phyloP scores from a whole-genome alignment of 2,113 vertebrate species.

The Dipodomys spectabilis region DNA sequence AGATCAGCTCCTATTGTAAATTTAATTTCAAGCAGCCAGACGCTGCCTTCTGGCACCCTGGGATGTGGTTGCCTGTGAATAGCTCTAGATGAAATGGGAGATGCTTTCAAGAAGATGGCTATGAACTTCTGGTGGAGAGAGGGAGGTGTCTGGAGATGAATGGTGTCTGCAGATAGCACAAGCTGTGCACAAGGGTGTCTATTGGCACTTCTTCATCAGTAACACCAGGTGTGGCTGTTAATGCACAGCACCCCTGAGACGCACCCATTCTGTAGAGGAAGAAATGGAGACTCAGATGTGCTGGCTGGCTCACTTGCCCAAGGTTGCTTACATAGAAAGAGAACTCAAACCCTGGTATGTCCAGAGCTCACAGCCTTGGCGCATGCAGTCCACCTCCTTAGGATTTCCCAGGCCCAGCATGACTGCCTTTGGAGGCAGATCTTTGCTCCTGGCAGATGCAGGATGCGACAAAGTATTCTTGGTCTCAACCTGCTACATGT shows the following conservation, averaged over 20 bases:
- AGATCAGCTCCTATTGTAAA: slow-evolving; percentile 80
- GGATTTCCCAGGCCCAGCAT: background rate
- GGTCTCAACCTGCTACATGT: background rate
- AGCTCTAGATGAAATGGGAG: slow-evolving; percentile 79
- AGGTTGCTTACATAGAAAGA: background rate
- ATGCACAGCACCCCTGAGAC: background rate
- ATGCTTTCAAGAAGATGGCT: slow-evolving; percentile 76
- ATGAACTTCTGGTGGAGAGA: slow-evolving; percentile 72
- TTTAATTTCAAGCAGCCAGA: slow-evolving; percentile 82
- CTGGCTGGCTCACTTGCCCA: background rate
- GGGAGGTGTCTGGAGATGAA: slow-evolving; percentile 60
- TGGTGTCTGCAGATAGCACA: slow-evolving; percentile 41
- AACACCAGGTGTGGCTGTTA: slow-evolving; percentile 1
- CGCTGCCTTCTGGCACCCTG: slow-evolving; percentile 76
- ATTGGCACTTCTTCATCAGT: background rate
- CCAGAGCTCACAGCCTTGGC: background rate
- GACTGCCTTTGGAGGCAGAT: too few relatives aligned
- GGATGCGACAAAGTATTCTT: too few relatives aligned
- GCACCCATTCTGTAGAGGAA: slow-evolving; percentile 12
- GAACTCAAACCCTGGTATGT: background rate
- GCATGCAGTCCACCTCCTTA: background rate
- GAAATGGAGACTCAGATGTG: slow-evolving; percentile 36
- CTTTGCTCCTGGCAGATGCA: too few relatives aligned
- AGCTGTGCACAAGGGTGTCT: background rate
- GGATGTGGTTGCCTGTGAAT: slow-evolving; percentile 70